phyloP scores from a whole-genome alignment of 2,888 invertebrate species.

The Dorcus parallelipipedus region DNA sequence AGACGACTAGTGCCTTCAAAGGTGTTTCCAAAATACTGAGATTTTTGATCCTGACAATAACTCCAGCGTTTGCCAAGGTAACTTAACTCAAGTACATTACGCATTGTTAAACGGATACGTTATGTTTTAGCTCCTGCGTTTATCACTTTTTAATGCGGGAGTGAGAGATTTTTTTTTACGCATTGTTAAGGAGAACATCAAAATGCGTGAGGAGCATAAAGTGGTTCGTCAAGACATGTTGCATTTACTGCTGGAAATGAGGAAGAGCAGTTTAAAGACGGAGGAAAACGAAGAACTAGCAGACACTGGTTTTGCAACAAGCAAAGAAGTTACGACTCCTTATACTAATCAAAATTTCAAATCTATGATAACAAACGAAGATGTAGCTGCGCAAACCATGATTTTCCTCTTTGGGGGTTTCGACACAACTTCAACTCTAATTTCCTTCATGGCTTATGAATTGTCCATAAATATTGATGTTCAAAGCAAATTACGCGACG shows the following conservation, averaged over 20 bases:
- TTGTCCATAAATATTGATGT: constrained; percentile 42
- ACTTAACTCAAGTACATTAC: too few relatives aligned
- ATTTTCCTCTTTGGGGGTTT: constrained; percentile 18
- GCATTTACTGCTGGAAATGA: constrained; percentile 53
- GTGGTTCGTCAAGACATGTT: constrained; percentile 46
- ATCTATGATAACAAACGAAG: constrained; percentile 9
- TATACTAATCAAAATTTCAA: neutral
- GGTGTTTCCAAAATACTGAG: too few relatives aligned
- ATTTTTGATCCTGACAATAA: too few relatives aligned
- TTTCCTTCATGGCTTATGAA: constrained; percentile 42
- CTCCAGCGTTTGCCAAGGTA: too few relatives aligned
- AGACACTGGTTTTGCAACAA: constrained; percentile 25
- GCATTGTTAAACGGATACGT: too few relatives aligned
- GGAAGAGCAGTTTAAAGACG: constrained; percentile 33
- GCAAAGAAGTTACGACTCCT: constrained; percentile 11
- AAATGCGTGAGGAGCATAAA: constrained; percentile 18
- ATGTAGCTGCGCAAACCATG: constrained; percentile 16
- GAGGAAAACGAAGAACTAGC: constrained; percentile 9
- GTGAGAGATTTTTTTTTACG: constrained; percentile 28
- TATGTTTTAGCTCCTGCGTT: constrained; percentile 26
- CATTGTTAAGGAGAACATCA: constrained; percentile 24
- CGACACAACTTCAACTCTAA: constrained; percentile 36
- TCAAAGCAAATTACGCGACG: constrained; percentile 40
- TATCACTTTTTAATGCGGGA: constrained; percentile 42
- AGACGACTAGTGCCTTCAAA: too few relatives aligned